phyloP scores from a whole-genome alignment of 2,797 vertebrate species.

The Phyllotis vaccarum region DNA sequence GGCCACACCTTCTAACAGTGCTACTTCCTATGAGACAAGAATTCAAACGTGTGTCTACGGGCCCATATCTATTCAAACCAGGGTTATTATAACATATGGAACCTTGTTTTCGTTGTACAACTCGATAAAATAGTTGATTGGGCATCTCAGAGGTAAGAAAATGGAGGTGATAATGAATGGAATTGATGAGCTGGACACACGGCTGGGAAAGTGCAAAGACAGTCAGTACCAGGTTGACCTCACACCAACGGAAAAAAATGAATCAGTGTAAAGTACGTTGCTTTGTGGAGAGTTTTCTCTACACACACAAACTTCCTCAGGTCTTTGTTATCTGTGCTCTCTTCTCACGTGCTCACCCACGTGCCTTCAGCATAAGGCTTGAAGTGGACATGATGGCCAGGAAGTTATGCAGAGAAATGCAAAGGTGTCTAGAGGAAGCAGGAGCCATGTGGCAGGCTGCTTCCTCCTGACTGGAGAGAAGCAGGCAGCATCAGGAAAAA shows the following conservation, averaged over 20 bases:
- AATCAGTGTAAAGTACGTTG: background rate
- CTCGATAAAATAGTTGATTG: background rate
- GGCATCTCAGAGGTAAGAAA: background rate
- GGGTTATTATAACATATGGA: background rate
- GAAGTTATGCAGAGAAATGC: background rate
- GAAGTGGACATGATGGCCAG: background rate
- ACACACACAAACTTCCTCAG: rapidly evolving
- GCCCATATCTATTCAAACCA: background rate
- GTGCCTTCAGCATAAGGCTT: background rate
- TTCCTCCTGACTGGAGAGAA: background rate
- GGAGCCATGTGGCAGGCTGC: background rate
- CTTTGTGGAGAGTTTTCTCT: background rate
- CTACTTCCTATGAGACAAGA: too few relatives aligned
- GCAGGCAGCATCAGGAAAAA: background rate
- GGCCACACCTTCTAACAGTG: too few relatives aligned
- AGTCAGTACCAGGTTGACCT: background rate
- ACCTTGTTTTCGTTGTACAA: background rate
- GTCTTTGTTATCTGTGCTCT: background rate
- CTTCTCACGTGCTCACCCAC: background rate
- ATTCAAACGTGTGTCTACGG: too few relatives aligned
- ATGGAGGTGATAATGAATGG: background rate
- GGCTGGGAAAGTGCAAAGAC: background rate
- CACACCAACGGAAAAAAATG: background rate
- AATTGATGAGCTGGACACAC: background rate
- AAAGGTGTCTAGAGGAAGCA: background rate